Evolutionary conservation across 2,797 vertebrate species (phyloP).

Genomic region (Poecilia velifera): DNA sequence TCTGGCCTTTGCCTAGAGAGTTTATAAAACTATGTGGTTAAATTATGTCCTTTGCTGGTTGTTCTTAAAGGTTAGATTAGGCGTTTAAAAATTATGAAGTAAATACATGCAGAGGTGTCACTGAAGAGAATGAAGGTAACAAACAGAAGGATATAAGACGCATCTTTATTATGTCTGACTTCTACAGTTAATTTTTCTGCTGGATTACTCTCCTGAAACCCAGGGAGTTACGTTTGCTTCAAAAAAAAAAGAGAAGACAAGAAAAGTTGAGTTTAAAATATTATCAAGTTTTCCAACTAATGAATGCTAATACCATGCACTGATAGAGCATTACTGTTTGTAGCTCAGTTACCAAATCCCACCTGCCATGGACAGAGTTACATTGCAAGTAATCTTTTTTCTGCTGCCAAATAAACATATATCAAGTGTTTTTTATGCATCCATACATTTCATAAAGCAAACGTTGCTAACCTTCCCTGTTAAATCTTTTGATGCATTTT

Average conservation of each 20-base stretch:
- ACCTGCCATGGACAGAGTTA: neutral
- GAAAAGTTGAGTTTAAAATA: neutral
- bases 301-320: no score
- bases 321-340: neutral
- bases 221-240: neutral
- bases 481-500: neutral
- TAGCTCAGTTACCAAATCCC: slow-evolving; percentile 1
- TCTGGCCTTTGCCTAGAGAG: neutral
- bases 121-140: neutral
- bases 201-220: neutral
- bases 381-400: slow-evolving; percentile 3
- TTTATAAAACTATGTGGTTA: neutral
- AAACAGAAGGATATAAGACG: neutral
- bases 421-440: neutral
- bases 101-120: neutral
- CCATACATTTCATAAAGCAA: neutral
- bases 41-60: neutral
- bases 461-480: neutral
- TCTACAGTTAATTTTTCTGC: neutral
- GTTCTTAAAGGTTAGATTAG: neutral
- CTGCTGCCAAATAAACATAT: slow-evolving; percentile 6
- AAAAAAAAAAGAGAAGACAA: neutral
- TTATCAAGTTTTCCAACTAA: neutral
- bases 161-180: neutral
- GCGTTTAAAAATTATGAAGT: neutral